Base-by-base conservation (phyloP, 2,888 invertebrate genomes). In the Philonicus albiceps region DNA sequence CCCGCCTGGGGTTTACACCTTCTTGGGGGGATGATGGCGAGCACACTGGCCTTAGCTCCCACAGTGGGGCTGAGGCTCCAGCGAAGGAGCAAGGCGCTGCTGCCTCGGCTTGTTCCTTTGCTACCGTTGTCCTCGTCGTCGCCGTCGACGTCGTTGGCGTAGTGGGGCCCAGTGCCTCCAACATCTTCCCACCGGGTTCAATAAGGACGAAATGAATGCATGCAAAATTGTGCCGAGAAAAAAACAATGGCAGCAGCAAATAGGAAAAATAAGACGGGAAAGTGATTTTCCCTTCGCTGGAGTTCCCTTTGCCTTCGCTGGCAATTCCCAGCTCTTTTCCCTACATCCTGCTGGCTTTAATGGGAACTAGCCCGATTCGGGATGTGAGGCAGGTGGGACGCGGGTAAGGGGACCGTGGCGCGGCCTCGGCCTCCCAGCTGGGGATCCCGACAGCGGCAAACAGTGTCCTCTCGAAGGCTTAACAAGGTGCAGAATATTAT, bases 201-300 rank as follows among this genome's bases (percentile, higher is more conserved):
- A 74, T 74, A 74, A 74, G 31, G 74, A 74, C 74, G 34, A 74
- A 74, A 74, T 74, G 74, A 74, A 74, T 74, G 74, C 37, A 74
- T 74, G 74, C 74, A 74, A 74, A 74, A 74, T 74, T 74, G 74
- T 74, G 74, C 37, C 74, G 34, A 74, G 74, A 74, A 74, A 64
- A 43, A 74, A 74, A 74, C 74, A 74, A 74, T 74, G 74, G 74
- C 37, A 37, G 13, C 31, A 31, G 74, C 31, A 74, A 74, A 74
- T 74, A 74, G 74, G 37, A 37, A 74, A 74, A 37, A 74, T 34
- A 37, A 74, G 37, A 19, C 74, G 74, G 74, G 74, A 74, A 74
- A 74, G 74, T 74, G 74, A 74, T 74, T 74, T 37, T 64, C 64
- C 64, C 64, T 64, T 19, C 13, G 74, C 74, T 74, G 31, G 31